phyloP scores from a whole-genome alignment of 2,113 vertebrate genomes.

The Urocitellus parryii region DNA sequence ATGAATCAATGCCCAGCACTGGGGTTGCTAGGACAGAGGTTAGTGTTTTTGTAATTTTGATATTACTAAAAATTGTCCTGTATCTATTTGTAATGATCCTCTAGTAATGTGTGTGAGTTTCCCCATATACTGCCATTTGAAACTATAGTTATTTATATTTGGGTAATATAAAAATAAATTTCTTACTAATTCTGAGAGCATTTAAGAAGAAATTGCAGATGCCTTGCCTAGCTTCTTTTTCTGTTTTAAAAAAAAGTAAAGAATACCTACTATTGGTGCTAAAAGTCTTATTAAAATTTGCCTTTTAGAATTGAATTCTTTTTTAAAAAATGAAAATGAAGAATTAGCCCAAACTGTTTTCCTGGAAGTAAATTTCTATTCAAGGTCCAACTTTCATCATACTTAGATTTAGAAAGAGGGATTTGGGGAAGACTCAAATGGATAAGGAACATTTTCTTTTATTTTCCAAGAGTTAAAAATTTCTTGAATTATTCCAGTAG shows the following conservation, averaged over 20 bases:
- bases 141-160: neutral
- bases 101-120: no score
- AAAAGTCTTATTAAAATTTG: conserved; percentile 23
- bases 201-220: conserved; percentile 51
- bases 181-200: conserved; percentile 16
- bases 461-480: neutral
- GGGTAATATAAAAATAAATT: neutral
- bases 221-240: conserved; percentile 35
- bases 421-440: neutral
- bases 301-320: neutral
- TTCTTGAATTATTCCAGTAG: neutral
- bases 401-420: neutral
- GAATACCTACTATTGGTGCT: neutral
- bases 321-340: neutral
- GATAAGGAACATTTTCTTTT: conserved; percentile 16
- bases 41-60: neutral
- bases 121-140: neutral
- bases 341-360: neutral
- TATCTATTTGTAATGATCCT: neutral
- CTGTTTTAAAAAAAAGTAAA: neutral
- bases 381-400: neutral
- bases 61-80: no score
- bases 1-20: neutral
- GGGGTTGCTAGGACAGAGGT: neutral
- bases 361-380: neutral